Conservation (phyloP, 2,888 invertebrate species). For the Quadroppia sp. region DNA sequence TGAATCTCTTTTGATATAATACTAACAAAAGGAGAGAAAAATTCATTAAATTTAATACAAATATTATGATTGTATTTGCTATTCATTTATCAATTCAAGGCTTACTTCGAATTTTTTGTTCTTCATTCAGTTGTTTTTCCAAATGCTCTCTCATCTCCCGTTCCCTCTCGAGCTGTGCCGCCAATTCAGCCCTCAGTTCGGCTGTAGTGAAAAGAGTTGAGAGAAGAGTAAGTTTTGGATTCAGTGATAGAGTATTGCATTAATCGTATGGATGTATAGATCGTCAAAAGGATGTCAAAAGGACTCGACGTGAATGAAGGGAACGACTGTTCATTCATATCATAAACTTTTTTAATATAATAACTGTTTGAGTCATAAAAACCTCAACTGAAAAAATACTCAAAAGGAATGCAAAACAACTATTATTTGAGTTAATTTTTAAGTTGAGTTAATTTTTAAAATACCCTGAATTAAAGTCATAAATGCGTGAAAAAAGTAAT, state of each 20-base stretch:
- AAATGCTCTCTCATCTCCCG: conserved; percentile 87
- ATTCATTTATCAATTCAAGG: conserved; percentile 48
- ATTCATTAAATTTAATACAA: neutral
- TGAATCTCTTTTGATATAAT: conserved; percentile 79
- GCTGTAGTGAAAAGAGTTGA: conserved; percentile 62
- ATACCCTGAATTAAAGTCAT: conserved; percentile 40
- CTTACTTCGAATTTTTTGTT: conserved; percentile 92
- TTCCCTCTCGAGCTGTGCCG: conserved; percentile 86
- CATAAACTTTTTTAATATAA: conserved; percentile 26
- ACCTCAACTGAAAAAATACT: neutral
- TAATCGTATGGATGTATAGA: neutral
- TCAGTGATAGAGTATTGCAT: neutral
- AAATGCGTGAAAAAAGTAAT: conserved; percentile 44
- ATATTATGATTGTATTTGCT: neutral
- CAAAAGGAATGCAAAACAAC: neutral
- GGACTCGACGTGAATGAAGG: neutral
- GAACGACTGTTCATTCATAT: neutral
- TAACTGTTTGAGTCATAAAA: conserved; percentile 11
- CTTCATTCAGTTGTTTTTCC: conserved; percentile 86
- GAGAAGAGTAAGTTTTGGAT: neutral
- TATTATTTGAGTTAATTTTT: conserved; percentile 35
- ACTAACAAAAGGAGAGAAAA: conserved; percentile 57
- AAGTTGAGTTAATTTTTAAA: conserved; percentile 37
- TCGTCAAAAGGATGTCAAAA: neutral
- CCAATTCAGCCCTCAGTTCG: conserved; percentile 90